Conservation (phyloP, 2,888 invertebrate species). For the Crocallis elinguaria region DNA sequence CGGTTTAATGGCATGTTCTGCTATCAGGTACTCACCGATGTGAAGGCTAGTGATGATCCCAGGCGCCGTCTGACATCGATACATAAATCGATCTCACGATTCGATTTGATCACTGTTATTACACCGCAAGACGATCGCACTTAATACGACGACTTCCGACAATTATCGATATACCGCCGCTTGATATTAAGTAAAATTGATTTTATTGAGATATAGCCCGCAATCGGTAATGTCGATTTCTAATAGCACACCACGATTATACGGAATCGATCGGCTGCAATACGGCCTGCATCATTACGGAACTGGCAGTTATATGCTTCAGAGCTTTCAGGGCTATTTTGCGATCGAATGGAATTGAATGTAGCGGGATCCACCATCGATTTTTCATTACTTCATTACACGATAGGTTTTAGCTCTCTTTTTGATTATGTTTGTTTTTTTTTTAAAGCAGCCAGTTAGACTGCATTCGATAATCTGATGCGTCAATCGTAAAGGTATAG, state of each 20-base stretch:
- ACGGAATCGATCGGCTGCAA: constrained; percentile 43
- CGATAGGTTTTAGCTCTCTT: background rate
- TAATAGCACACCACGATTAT: constrained; percentile 46
- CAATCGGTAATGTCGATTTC: constrained; percentile 49
- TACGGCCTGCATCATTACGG: constrained; percentile 41
- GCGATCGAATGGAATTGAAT: constrained; percentile 22
- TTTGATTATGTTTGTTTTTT: background rate
- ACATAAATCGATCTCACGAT: constrained; percentile 73
- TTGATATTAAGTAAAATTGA: constrained; percentile 64
- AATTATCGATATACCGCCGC: constrained; percentile 56
- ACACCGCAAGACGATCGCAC: constrained; percentile 56
- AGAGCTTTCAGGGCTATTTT: constrained; percentile 31
- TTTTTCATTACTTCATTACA: background rate
- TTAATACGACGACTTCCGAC: constrained; percentile 70
- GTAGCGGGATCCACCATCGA: background rate
- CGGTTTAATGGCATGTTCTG: constrained; percentile 48
- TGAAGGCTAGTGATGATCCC: constrained; percentile 37
- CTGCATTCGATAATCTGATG: background rate
- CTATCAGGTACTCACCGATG: constrained; percentile 19
- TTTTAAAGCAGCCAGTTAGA: background rate
- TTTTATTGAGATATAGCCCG: constrained; percentile 60
- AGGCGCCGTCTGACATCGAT: constrained; percentile 68
- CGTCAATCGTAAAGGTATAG: constrained; percentile 5
- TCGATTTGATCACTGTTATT: constrained; percentile 69
- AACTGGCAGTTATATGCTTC: constrained; percentile 35